Conservation (phyloP, 2,888 invertebrate species). For the Drosophila phalerata region DNA sequence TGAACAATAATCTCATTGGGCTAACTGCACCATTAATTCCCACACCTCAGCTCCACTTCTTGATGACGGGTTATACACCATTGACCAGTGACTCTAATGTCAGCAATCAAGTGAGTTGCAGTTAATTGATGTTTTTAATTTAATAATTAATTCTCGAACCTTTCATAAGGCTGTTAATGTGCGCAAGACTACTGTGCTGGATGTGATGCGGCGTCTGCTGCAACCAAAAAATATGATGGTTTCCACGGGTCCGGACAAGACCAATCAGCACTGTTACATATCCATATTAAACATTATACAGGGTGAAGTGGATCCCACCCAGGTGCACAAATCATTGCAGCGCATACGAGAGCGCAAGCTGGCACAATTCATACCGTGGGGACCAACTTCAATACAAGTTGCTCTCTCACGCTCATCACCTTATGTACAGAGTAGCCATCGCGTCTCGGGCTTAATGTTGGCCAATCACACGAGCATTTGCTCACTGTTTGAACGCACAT, state of each 20-base stretch:
- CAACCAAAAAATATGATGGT: slow-evolving; percentile 99
- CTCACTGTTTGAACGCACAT: slow-evolving; percentile 95
- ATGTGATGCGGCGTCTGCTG: slow-evolving; percentile 98
- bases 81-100: slow-evolving; percentile 94
- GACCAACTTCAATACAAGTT: slow-evolving; percentile 98
- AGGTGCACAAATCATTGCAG: slow-evolving; percentile 98
- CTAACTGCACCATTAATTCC: slow-evolving; percentile 98
- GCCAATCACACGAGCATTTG: slow-evolving; percentile 99
- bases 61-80: slow-evolving; percentile 99
- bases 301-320: slow-evolving; percentile 99
- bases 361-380: slow-evolving; percentile 99
- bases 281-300: slow-evolving; percentile 99
- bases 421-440: slow-evolving; percentile 96
- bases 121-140: neutral
- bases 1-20: slow-evolving; percentile 99
- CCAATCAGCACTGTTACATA: slow-evolving; percentile 97
- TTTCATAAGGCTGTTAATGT: slow-evolving; percentile 87
- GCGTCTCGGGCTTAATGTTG: slow-evolving; percentile 98
- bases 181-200: slow-evolving; percentile 98
- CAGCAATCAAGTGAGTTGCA: slow-evolving; percentile 50
- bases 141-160: slow-evolving; percentile 17
- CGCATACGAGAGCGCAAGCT: slow-evolving; percentile 97
- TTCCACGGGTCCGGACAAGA: slow-evolving; percentile 96
- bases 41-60: slow-evolving; percentile 98
- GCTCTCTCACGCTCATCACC: slow-evolving; percentile 98